Percentiles rank a stretch among this genome's conserved stretches.
phyloP scores from a whole-genome alignment of 2,888 invertebrate genomes.

The Euspilapteryx auroguttella region DNA sequence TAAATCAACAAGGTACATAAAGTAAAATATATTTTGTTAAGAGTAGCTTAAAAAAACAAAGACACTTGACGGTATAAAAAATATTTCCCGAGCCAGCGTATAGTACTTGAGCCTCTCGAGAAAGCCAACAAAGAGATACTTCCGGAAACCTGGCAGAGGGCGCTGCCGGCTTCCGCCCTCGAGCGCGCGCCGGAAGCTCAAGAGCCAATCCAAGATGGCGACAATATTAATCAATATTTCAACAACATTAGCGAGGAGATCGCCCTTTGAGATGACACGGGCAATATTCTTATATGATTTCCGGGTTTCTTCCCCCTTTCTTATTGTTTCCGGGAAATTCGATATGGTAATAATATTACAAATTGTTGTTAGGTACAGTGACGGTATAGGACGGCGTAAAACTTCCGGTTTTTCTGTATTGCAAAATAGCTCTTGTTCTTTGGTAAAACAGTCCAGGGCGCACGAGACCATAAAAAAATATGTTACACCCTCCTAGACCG shows the following conservation, averaged over 20 bases:
- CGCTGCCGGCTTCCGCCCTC: conserved; percentile 18
- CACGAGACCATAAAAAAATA: no score
- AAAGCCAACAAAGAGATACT: conserved; percentile 31
- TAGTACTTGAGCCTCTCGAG: conserved; percentile 15
- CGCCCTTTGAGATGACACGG: conserved; percentile 5
- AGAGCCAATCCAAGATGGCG: conserved; percentile 49
- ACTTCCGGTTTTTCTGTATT: no score
- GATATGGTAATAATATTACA: background rate
- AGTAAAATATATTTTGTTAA: no score
- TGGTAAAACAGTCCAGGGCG: no score
- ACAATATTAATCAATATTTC: conserved; percentile 64
- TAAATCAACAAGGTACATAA: no score
- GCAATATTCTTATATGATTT: background rate
- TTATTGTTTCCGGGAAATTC: background rate
- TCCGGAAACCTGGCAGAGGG: conserved; percentile 31
- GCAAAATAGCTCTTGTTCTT: no score
- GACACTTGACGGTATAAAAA: conserved; percentile 1
- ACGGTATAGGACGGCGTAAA: no score
- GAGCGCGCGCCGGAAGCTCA: conserved; percentile 14
- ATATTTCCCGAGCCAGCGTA: conserved; percentile 14
- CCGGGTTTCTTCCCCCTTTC: background rate
- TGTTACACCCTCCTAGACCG: no score
- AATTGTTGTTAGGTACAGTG: no score
- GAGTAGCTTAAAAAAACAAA: background rate
- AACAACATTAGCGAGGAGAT: conserved; percentile 42